Base-by-base conservation (phyloP, 2,888 invertebrate genomes). In the Emmelina monodactyla region DNA sequence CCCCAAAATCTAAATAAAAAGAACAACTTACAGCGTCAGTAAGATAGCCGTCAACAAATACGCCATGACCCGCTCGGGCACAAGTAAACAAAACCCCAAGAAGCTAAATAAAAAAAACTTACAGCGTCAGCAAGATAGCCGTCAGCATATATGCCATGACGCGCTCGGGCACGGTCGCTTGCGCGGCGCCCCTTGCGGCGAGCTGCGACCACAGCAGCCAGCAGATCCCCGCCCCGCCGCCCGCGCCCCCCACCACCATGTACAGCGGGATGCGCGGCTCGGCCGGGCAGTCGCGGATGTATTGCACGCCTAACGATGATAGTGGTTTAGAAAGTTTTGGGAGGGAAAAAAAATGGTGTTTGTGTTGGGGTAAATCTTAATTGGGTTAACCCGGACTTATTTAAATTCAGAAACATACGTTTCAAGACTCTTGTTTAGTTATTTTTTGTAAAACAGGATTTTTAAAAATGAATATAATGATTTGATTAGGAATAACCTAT, bases 191-290 rank as follows among this genome's bases (percentile, higher is more conserved):
- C 3, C 87, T 66, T 32, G 83, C 83, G 36, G 85, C 84, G 2
- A 88, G 79, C 66, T 89, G 88, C 7, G 82, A 75, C 83, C 83
- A 86, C 32, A 86, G 67, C 38, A 85, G 64, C 84, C 88, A 86
- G 37, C 84, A 80, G 60, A 91, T 84, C 42, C 89, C 88, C 2
- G 87, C 75, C 11, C 87, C 82, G 0, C 91, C 91, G 9, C 89
- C 83, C 7, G 86, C 84, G 0, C 92, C 92, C 0, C 91, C 92
- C n/a, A 91, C 89, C 37, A 92, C 84, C 85, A 92, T 88, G 70
- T 92, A 92, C 15, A 91, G 84, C 0, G 92, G 91, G 43, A 92
- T 86, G 40, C 87, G 83, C 0, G 88, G 87, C 63, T 91, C 88
- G 31, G 83, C 82, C 0, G 92, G 92, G 48, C 92, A 92, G 58